Base-by-base conservation (phyloP, 2,888 invertebrate genomes). In the Clistopyga incitator region DNA sequence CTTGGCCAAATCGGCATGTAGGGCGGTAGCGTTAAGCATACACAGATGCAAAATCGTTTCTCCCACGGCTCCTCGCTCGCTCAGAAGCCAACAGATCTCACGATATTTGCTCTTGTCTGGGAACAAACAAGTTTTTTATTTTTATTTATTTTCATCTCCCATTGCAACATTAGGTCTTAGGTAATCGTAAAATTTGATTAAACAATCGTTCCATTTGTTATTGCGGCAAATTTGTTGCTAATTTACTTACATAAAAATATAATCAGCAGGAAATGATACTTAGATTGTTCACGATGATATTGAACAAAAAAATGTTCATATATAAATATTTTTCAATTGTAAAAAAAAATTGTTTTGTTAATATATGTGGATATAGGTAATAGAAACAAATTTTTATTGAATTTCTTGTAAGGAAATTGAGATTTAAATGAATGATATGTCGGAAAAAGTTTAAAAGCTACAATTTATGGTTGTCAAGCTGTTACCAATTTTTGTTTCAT, bases 21-120 rank as follows among this genome's bases (percentile, higher is more conserved):
- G 94, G 0, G 98, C 97, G 0, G 98, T 97, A 0, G 98, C 98
- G 90, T 98, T 97, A 34, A 99, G 94, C 78, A 99, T 94, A 91
- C 99, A 99, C 42, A 99, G 94, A 93, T 99, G 99, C 15, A 99
- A 94, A 84, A 98, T 97, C 0, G 98, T 98, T 94, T 99, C 99
- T 0, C 99, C 99, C 0, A 99, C 99, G 2, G 98, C 98, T 0
- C 99, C 99, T 75, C 98, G 95, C 92, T 98, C 96, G 94, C 97
- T 95, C 54, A 99, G 93, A 91, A 97, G 97, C 99, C 99, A 99
- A 92, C 98, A 98, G 2, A 98, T 96, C 88, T 97, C 96, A 83
- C 98, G 95, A 91, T 97, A 98, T 68, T 92, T 93, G 83, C 88
- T 91, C 79, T 92, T 92, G 86, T 93, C 93, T 93, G 83, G 2